A percentile compares a stretch with the other conserved stretches of the same genome.
phyloP scores from a whole-genome alignment of 2,888 invertebrate genomes.

The Bedellia somnulentella region DNA sequence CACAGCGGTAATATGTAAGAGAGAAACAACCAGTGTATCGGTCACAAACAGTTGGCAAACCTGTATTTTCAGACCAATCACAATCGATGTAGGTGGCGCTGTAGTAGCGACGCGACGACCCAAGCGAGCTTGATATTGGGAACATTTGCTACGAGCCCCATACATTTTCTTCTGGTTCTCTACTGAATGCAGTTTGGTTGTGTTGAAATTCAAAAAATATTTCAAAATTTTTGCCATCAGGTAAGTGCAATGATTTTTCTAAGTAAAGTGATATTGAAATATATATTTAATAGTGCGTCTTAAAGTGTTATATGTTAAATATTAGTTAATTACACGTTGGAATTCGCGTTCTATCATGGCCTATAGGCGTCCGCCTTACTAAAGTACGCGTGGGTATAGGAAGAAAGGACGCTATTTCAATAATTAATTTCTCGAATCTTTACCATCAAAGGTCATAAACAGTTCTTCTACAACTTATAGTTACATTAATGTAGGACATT shows the following conservation, averaged over 20 bases:
- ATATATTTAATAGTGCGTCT: too few species aligned
- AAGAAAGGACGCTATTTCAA: constrained; percentile 49
- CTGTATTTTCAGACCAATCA: constrained; percentile 36
- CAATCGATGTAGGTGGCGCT: constrained; percentile 43
- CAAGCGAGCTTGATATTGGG: constrained; percentile 54
- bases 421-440: constrained; percentile 57
- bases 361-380: constrained; percentile 48
- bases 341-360: constrained; percentile 60
- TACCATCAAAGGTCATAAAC: constrained; percentile 42
- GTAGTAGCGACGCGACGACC: constrained; percentile 48
- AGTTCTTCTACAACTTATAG: constrained; percentile 54
- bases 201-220: constrained; percentile 57
- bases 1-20: too few species aligned
- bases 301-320: constrained; percentile 25
- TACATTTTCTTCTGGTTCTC: constrained; percentile 62
- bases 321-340: constrained; percentile 52
- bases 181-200: constrained; percentile 60
- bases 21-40: too few species aligned
- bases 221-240: constrained; percentile 62
- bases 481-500: constrained; percentile 37
- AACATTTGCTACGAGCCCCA: constrained; percentile 58
- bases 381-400: constrained; percentile 56
- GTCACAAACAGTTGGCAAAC: constrained; percentile 48
- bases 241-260: constrained; percentile 48
- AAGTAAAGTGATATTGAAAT: constrained; percentile 28